phyloP scores from a whole-genome alignment of 1,140 invertebrate genomes.

The Drosophila punjabiensis region DNA sequence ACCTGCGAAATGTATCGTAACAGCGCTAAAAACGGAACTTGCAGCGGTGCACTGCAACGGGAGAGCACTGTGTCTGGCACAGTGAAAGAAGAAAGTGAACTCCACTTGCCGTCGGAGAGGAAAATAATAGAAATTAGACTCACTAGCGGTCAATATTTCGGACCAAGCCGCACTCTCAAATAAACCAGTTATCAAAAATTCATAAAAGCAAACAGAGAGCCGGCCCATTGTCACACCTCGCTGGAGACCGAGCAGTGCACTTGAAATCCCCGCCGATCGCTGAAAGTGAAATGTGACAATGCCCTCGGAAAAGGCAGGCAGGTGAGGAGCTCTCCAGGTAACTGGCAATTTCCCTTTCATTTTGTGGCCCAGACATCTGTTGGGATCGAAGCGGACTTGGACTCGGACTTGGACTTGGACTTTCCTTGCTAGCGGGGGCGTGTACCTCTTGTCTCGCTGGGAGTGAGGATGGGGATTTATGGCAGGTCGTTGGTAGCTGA shows the following conservation, averaged over 20 bases:
- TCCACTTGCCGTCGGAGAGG: conserved; percentile 41
- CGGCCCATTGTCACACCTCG: conserved; percentile 67
- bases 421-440: conserved; percentile 45
- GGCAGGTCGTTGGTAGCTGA: conserved; percentile 8
- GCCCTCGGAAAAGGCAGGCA: conserved; percentile 52
- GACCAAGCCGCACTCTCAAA: neutral
- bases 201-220: conserved; percentile 38
- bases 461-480: conserved; percentile 18
- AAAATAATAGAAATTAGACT: conserved; percentile 79
- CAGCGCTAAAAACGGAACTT: conserved; percentile 61
- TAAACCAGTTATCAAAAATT: conserved; percentile 51
- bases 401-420: neutral
- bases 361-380: conserved; percentile 39
- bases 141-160: conserved; percentile 69
- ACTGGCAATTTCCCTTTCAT: conserved; percentile 73
- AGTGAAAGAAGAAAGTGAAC: conserved; percentile 83
- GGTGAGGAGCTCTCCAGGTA: conserved; percentile 20
- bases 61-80: conserved; percentile 55
- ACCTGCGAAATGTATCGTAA: conserved; percentile 72
- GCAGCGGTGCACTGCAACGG: conserved; percentile 26
- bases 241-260: conserved; percentile 26
- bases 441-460: conserved; percentile 20
- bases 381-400: conserved; percentile 25
- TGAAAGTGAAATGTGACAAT: conserved; percentile 82
- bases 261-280: conserved; percentile 45